These are phyloP conservation scores for Mesitornis unicolor DNA, from an alignment of 2,113 vertebrate species.

Conservation along the genomic window DNA sequence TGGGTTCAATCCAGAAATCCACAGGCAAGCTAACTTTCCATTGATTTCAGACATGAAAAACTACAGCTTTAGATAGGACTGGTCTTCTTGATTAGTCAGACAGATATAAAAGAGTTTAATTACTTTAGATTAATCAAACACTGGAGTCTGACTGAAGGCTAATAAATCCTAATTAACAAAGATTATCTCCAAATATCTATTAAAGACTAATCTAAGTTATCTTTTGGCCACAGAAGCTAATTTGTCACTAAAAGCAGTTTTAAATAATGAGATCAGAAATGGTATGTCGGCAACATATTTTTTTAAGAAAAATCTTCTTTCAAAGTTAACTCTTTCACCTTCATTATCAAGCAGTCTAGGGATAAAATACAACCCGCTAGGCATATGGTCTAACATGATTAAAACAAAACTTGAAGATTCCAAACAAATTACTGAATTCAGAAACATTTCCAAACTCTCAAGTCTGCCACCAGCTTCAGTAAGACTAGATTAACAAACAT, in stretches of 20 bases:
- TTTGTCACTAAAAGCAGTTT: constrained; percentile 34
- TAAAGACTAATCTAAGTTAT: constrained; percentile 8
- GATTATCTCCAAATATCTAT: constrained; percentile 29
- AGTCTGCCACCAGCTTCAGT: background rate
- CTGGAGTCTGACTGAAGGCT: background rate
- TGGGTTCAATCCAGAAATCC: background rate
- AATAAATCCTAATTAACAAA: constrained; percentile 53
- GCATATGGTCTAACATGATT: background rate
- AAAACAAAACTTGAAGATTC: background rate
- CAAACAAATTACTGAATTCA: background rate
- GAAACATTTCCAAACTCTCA: background rate
- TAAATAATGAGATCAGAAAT: constrained; percentile 25
- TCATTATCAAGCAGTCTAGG: background rate
- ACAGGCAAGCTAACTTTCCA: background rate
- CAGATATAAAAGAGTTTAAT: constrained; percentile 36
- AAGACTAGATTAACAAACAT: background rate
- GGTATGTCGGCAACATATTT: background rate
- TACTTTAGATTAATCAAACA: constrained; percentile 35
- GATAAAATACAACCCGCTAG: background rate
- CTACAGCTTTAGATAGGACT: background rate
- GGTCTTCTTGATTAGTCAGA: constrained; percentile 19
- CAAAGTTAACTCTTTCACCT: background rate
- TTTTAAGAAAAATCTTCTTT: background rate
- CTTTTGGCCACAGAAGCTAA: background rate
- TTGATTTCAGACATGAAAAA: background rate